Base-by-base conservation (phyloP, 2,113 vertebrate genomes). In the Lepidothrix coronata region DNA sequence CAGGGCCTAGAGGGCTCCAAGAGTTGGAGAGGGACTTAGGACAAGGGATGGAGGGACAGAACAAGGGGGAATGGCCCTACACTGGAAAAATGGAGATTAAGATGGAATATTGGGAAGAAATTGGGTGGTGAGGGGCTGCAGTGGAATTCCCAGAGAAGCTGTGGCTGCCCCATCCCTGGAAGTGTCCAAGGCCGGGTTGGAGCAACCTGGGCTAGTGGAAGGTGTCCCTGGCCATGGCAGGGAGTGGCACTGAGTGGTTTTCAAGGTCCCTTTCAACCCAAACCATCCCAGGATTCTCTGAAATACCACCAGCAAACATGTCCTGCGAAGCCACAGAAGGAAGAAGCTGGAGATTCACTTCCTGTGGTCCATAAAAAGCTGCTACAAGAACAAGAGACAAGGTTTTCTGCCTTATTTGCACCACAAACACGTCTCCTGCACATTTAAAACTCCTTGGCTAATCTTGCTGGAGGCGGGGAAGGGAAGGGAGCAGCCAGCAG, bases 61-160 rank as follows among this genome's bases (percentile, higher is more conserved):
- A 55, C 27, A 13, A 11, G 27, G 73, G 41, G 41, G 82, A 85
- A 65, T 39, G 68, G 49, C 22, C 54, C 35, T 39, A 3, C 7
- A 17, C 0, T 16, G 80, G 15, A 1, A 30, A 18, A 57, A 0
- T 4, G 43, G 21, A n/a, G 28, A 13, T 11, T 18, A 0, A 0
- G 3, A 2, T 39, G 52, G 52, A 22, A 58, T 48, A 6, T 59
- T 41, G 54, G 43, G 52, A 27, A 12, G 17, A 15, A 66, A 55
- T 33, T 57, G 48, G 62, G 31, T 12, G 21, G 3, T 11, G 20
- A 37, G 16, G 39, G 25, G 41, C 62, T 57, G 51, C 41, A 21
- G 0, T 37, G 77, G 66, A n/a, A 61, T 71, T 71, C 79, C 55
- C 55, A 43, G 67, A 35, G 20, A 0, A 35, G 33, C 39, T 27